Base-by-base conservation (phyloP, 2,113 vertebrate species). In the Pontoporia blainvillei region DNA sequence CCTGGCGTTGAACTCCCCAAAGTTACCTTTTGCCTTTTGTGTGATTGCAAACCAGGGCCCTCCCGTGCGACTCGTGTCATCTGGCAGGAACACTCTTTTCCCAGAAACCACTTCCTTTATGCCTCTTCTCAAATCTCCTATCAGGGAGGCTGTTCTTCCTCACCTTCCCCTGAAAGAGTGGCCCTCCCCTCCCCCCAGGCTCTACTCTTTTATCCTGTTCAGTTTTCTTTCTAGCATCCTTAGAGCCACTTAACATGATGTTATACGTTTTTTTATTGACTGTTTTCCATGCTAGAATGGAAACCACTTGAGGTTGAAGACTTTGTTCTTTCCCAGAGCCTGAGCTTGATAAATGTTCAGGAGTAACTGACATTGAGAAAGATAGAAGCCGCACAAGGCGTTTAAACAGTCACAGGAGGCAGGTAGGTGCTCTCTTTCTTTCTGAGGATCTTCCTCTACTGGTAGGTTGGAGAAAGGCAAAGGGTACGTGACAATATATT, bases 281-380 rank as follows among this genome's bases (percentile, higher is more conserved):
- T 91, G 13, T 21, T 67, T 85, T 94, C 46, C 61, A 8, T 5
- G 6, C 31, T 72, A 66, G 41, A 76, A 27, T 92, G 93, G 46
- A 67, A 95, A 91, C 18, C 57, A 39, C 93, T 79, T 94, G 91
- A 96, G 71, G 31, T 15, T n/a, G 81, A 73, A 96, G 69, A 52
- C 20, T 79, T 84, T 34, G 36, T 62, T 85, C 52, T 75, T 88
- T 96, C 44, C 69, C 41, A 76, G 85, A 90, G 59, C 41, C 25
- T 72, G 61, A 67, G 49, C 62, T 93, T 73, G 54, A 44, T 78
- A 88, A 85, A 69, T 57, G 27, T 36, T 57, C 1, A 0, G 82
- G 21, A 54, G 75, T n/a, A 91, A 88, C 86, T 91, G 78, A 72
- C 41, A 39, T 15, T 27, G 46, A n/a, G 13, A 82, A 88, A 39